Base-by-base conservation (phyloP, 2,888 invertebrate species). In the Cephalotes varians region DNA sequence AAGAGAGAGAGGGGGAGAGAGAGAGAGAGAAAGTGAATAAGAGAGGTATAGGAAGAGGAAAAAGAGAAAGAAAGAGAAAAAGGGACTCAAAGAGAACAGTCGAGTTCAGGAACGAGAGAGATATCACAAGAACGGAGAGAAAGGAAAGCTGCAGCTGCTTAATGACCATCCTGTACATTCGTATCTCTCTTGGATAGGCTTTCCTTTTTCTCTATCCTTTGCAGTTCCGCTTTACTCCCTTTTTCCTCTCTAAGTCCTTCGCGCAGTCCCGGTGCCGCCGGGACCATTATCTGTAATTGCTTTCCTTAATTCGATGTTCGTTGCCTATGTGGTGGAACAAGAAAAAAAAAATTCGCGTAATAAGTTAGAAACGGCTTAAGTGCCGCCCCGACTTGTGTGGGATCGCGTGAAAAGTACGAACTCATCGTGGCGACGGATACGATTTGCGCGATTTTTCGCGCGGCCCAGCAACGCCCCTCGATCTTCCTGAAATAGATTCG, bases 201-300 rank as follows among this genome's bases (percentile, higher is more conserved):
- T 82, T 83, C 82, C 83, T 65, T 74, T 82, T 34, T 49, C 67
- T 72, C 44, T 67, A 62, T 44, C 54, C 37, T 21, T 73, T 44
- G 47, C 37, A 47, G 44, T 37, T n/a, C 28, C 56, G 76, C 81
- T 51, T 49, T 69, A 56, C 64, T 37, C 37, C 37, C 54, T 31
- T 9, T 25, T 44, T 60, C 47, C 54, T 15, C 47, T 44, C 73
- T 82, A 58, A 83, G 74, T 85, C 76, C 79, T 80, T 40, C 49
- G 72, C 76, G 65, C 69, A 69, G 87, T 84, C 83, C 79, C 73
- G 87, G 85, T 79, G 87, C 86, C 85, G 84, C 88, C 71, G 85
- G 87, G 90, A 85, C 91, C 92, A 93, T 93, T 93, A 93, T 92
- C 93, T 91, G 88, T 92, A 93, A 93, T 93, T 93, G 92, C 92